Percentiles rank a stretch among this genome's conserved stretches.
Conservation (phyloP, 2,888 invertebrate species). For the Epistrophella euchroma region DNA sequence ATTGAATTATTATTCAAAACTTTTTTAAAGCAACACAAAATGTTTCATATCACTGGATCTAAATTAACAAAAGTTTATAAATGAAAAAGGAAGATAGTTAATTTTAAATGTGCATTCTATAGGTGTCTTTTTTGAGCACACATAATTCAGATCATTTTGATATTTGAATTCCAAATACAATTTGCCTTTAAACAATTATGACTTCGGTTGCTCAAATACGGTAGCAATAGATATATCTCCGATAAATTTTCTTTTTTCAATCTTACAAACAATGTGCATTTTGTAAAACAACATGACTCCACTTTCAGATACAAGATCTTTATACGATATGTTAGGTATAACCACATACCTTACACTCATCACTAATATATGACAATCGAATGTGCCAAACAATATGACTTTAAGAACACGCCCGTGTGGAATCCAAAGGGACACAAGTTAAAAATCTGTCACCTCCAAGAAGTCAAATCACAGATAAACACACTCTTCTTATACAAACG, state of each 20-base stretch:
- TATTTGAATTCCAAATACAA: neutral
- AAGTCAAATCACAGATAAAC: slow-evolving; percentile 70
- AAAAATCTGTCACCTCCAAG: slow-evolving; percentile 74
- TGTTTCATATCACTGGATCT: too few relatives aligned
- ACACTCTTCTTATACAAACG: slow-evolving; percentile 32
- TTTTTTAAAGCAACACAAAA: too few relatives aligned
- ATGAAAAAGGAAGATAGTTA: too few relatives aligned
- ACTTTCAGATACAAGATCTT: slow-evolving; percentile 56
- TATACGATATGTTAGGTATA: neutral
- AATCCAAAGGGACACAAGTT: slow-evolving; percentile 66
- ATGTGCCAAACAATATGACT: slow-evolving; percentile 60
- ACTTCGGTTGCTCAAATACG: slow-evolving; percentile 2
- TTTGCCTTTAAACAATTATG: slow-evolving; percentile 26
- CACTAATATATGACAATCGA: slow-evolving; percentile 28
- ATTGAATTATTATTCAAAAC: too few relatives aligned
- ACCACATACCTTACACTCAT: neutral
- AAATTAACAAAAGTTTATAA: too few relatives aligned
- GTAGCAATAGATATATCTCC: neutral
- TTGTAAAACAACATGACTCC: slow-evolving; percentile 60
- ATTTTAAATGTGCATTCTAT: too few relatives aligned
- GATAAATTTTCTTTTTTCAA: slow-evolving; percentile 23
- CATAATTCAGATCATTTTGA: too few relatives aligned
- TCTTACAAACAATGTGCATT: slow-evolving; percentile 31
- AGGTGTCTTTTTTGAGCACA: too few relatives aligned
- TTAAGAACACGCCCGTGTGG: slow-evolving; percentile 4